Evolutionary conservation across 2,888 invertebrate genomes (phyloP).

Genomic region (Pollenia labialis): DNA sequence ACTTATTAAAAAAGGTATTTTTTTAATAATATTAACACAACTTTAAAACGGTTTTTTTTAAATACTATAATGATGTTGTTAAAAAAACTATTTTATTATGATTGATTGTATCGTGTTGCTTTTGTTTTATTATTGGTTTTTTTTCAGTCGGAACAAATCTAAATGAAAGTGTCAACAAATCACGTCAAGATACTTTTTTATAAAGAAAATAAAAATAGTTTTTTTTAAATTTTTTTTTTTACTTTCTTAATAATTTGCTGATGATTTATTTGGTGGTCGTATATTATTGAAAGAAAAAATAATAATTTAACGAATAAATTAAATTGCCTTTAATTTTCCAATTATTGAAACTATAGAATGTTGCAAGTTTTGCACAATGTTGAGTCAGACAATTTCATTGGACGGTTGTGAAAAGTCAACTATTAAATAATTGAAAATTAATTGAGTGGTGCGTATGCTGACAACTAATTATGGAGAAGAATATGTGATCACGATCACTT

Average conservation of each 20-base stretch:
- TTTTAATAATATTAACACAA: background rate
- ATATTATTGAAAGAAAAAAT: conserved; percentile 12
- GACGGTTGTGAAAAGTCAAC: background rate
- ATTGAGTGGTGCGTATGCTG: background rate
- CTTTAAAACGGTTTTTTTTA: background rate
- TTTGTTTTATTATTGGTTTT: background rate
- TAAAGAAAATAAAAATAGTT: no score
- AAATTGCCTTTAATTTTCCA: conserved; percentile 69
- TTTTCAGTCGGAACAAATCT: background rate
- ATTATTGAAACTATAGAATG: conserved; percentile 60
- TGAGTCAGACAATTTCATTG: conserved; percentile 66
- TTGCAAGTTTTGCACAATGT: conserved; percentile 64
- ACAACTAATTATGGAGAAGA: background rate
- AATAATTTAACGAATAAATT: conserved; percentile 61
- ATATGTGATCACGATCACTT: background rate
- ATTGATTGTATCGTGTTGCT: conserved; percentile 35
- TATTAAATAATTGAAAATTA: conserved; percentile 15
- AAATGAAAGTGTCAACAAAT: conserved; percentile 54
- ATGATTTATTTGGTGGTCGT: conserved; percentile 45
- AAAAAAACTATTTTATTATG: conserved; percentile 34
- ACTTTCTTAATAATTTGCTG: conserved; percentile 1
- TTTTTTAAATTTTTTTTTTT: background rate
- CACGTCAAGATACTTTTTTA: background rate
- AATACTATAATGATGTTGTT: background rate
- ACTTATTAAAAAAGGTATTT: background rate